A percentile compares a stretch with the other conserved stretches of the same genome.
Conservation (phyloP, 2,797 vertebrate species). For the Meda fulgida region DNA sequence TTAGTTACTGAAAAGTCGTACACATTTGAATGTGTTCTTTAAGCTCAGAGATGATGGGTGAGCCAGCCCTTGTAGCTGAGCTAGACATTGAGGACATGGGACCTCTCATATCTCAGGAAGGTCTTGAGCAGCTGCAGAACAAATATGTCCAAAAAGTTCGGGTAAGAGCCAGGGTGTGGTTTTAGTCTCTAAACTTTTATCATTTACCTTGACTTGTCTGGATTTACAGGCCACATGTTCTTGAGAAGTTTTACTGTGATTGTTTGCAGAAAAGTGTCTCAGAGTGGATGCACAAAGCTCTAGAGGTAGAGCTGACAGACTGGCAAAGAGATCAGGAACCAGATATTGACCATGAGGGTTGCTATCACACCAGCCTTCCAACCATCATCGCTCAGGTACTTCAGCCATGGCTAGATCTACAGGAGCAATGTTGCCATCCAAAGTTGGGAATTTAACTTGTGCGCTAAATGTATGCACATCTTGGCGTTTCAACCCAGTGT, state of each 20-base stretch:
- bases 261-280: slow-evolving; percentile 83
- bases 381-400: slow-evolving; percentile 90
- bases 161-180: slow-evolving; percentile 72
- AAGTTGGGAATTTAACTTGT: not conserved
- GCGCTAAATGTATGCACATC: too few relatives aligned
- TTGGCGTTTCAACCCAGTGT: too few relatives aligned
- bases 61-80: slow-evolving; percentile 85
- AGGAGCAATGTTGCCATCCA: not conserved
- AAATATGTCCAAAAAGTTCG: slow-evolving; percentile 88
- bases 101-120: slow-evolving; percentile 84
- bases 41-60: slow-evolving; percentile 93
- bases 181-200: not conserved
- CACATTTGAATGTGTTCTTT: not conserved
- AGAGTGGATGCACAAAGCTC: slow-evolving; percentile 92
- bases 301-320: slow-evolving; percentile 92
- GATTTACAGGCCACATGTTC: not conserved
- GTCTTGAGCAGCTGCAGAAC: slow-evolving; percentile 86
- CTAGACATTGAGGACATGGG: slow-evolving; percentile 81
- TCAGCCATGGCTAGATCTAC: not conserved
- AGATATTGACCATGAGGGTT: slow-evolving; percentile 89
- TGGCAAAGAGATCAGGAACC: slow-evolving; percentile 92
- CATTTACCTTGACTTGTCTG: not conserved
- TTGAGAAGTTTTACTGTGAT: slow-evolving; percentile 14
- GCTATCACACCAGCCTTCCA: slow-evolving; percentile 90
- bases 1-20: not conserved